Conservation (phyloP, 2,888 invertebrate genomes). For the Taphrorychus bicolor region DNA sequence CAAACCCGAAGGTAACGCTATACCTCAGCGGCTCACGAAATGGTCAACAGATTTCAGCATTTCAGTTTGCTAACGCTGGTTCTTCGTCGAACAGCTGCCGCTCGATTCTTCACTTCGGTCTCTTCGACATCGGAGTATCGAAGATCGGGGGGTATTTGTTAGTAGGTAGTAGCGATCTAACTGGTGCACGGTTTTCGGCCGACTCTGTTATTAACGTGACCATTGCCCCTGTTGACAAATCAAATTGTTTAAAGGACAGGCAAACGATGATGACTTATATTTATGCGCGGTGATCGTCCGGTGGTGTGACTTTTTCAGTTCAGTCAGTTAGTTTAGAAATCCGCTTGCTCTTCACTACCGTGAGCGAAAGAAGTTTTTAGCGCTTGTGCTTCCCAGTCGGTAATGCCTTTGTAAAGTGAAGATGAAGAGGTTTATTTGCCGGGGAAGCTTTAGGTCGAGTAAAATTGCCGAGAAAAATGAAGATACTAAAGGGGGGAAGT, state of each 20-base stretch:
- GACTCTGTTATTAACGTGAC: slow-evolving; percentile 16
- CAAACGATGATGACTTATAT: background rate
- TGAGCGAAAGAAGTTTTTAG: background rate
- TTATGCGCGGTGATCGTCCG: slow-evolving; percentile 12
- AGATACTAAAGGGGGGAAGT: slow-evolving; percentile 53
- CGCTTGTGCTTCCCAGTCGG: background rate
- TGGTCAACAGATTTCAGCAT: slow-evolving; percentile 33
- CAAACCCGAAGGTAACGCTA: slow-evolving; percentile 37
- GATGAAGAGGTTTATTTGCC: slow-evolving; percentile 53
- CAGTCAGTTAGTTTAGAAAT: too few relatives aligned
- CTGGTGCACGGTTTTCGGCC: slow-evolving; percentile 12
- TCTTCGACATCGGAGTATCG: slow-evolving; percentile 8
- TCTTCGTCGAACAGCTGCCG: slow-evolving; percentile 31
- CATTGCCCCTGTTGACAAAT: background rate
- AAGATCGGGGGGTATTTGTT: slow-evolving; percentile 13
- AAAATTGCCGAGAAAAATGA: slow-evolving; percentile 53
- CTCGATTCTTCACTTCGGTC: background rate
- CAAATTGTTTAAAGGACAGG: background rate
- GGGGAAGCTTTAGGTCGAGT: slow-evolving; percentile 56
- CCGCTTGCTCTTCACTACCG: too few relatives aligned
- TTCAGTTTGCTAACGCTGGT: slow-evolving; percentile 31
- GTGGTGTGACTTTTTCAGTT: too few relatives aligned
- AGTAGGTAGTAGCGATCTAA: too few relatives aligned
- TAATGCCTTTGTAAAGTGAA: too few relatives aligned
- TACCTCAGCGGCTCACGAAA: slow-evolving; percentile 29